A percentile compares a stretch with the other conserved stretches of the same genome.
These are phyloP conservation scores for Engraulis encrasicolus DNA, from an alignment of 2,113 vertebrate species.

Conservation along the genomic window DNA sequence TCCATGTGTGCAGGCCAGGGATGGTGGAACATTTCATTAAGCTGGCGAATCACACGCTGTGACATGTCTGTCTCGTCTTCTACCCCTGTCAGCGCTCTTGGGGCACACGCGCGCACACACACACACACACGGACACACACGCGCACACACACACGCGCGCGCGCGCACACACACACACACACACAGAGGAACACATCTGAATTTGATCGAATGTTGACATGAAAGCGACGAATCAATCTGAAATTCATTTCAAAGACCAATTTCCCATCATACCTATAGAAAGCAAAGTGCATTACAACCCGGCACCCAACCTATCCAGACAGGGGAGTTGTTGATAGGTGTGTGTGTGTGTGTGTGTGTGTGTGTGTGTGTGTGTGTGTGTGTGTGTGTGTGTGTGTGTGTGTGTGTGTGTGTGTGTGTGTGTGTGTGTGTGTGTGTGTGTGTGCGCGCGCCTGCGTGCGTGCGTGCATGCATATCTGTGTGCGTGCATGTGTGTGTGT, in stretches of 20 bases:
- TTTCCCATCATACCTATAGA: slow-evolving; percentile 8
- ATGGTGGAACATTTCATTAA: background rate
- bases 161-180: no score
- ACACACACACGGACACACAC: no score
- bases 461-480: no score
- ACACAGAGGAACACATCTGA: background rate
- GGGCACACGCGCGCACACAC: background rate
- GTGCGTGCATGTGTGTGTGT: no score
- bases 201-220: slow-evolving; percentile 7
- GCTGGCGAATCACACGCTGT: background rate
- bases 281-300: background rate
- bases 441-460: no score
- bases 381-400: no score
- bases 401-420: no score
- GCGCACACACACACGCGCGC: no score
- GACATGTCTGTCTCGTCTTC: background rate
- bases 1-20: background rate
- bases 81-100: background rate
- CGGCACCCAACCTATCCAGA: background rate
- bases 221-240: background rate
- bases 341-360: no score
- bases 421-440: no score
- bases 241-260: slow-evolving; percentile 22
- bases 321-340: background rate
- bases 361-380: no score